These are phyloP conservation scores for Brachystomella parvula DNA, from an alignment of 1,140 invertebrate species.

Conservation along the genomic window DNA sequence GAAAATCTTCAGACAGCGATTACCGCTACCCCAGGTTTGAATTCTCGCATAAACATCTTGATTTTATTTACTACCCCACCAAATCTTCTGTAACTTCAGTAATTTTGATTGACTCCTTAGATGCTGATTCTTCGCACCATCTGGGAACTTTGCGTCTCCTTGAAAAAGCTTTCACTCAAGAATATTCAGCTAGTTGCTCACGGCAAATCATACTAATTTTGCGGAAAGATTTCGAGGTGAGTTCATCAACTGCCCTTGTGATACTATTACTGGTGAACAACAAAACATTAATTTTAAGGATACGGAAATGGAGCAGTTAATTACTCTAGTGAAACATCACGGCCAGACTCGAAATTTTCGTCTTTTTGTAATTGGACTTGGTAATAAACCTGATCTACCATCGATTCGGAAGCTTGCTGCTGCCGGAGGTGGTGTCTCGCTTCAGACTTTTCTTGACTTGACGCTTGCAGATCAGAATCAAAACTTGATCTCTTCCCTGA, in stretches of 20 bases:
- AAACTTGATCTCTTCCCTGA: neutral
- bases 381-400: neutral
- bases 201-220: neutral
- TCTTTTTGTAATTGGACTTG: neutral
- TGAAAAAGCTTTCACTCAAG: neutral
- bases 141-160: neutral
- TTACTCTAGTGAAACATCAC: neutral
- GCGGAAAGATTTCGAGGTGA: neutral
- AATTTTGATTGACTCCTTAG: no score
- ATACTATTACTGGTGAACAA: neutral
- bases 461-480: neutral
- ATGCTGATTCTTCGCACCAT: no score
- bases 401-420: neutral
- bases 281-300: neutral
- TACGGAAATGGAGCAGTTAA: neutral
- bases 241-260: neutral
- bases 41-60: neutral
- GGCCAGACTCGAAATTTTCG: neutral
- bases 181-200: neutral
- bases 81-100: neutral
- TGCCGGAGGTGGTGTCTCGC: neutral
- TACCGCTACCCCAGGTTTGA: neutral
- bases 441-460: neutral
- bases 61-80: neutral
- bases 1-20: neutral